phyloP scores from a whole-genome alignment of 2,888 invertebrate species.

The Cataglyphis albicans region DNA sequence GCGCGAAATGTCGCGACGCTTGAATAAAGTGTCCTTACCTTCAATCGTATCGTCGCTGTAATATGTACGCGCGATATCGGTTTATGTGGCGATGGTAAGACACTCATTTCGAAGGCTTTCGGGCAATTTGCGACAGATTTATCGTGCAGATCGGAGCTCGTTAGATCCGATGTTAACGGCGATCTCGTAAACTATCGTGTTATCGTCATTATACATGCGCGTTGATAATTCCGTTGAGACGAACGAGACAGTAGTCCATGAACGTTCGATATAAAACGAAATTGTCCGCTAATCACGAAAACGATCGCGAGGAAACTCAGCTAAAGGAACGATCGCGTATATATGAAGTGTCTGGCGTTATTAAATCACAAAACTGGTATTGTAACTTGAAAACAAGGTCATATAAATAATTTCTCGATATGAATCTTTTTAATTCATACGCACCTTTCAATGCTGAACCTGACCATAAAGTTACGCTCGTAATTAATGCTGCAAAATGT shows the following conservation, averaged over 20 bases:
- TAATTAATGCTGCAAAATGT: neutral
- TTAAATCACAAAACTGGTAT: neutral
- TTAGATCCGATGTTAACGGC: conserved; percentile 37
- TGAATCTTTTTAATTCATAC: neutral
- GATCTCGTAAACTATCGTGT: conserved; percentile 41
- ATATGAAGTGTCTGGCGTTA: neutral
- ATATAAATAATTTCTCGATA: conserved; percentile 3
- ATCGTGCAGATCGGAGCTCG: conserved; percentile 30
- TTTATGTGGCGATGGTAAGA: conserved; percentile 35
- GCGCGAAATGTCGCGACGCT: neutral
- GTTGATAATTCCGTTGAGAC: conserved; percentile 13
- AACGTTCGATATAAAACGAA: neutral
- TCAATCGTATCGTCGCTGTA: neutral
- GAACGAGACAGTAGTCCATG: conserved; percentile 17
- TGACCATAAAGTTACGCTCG: neutral
- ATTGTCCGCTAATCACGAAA: neutral
- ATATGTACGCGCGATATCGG: neutral
- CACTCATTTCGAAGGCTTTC: conserved; percentile 15
- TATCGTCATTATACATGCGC: conserved; percentile 39
- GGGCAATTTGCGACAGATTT: conserved; percentile 39
- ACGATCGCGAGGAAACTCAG: neutral
- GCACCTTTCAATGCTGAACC: neutral
- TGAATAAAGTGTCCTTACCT: neutral
- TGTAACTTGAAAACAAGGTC: conserved; percentile 7
- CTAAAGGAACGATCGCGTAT: neutral